A percentile compares a stretch with the other conserved stretches of the same genome.
These are phyloP conservation scores for Heteropelma amictum DNA, from an alignment of 2,888 invertebrate genomes.

Conservation along the genomic window DNA sequence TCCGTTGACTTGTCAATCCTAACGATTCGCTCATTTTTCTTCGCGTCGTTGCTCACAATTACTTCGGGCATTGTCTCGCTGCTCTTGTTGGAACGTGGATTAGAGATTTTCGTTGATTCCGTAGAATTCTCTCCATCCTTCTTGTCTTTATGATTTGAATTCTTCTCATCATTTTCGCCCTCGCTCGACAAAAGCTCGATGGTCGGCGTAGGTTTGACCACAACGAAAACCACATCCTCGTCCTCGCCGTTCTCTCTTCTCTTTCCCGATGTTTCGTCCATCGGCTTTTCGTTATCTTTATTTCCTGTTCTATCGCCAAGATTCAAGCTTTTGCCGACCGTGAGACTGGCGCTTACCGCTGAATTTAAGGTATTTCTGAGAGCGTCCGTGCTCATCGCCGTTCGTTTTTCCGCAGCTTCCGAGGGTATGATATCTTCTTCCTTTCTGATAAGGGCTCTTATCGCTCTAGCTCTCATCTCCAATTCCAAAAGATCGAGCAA, in stretches of 20 bases:
- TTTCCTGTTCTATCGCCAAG: neutral
- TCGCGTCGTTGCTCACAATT: neutral
- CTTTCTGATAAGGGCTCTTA: constrained; percentile 79
- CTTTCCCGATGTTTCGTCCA: constrained; percentile 52
- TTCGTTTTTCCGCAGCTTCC: constrained; percentile 38
- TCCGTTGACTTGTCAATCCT: constrained; percentile 43
- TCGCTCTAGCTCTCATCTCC: constrained; percentile 81
- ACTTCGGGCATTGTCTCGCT: neutral
- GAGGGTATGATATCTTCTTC: constrained; percentile 72
- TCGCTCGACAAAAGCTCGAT: constrained; percentile 75
- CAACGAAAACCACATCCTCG: constrained; percentile 75
- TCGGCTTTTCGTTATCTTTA: neutral
- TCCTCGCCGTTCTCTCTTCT: constrained; percentile 63
- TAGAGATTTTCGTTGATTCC: constrained; percentile 19
- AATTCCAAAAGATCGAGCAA: constrained; percentile 80
- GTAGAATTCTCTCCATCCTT: neutral
- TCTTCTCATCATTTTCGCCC: constrained; percentile 65
- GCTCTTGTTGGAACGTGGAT: constrained; percentile 10
- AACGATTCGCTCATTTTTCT: constrained; percentile 31
- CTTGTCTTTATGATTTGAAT: too few species aligned
- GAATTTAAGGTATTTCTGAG: constrained; percentile 47
- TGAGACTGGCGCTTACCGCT: constrained; percentile 44
- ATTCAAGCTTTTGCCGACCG: constrained; percentile 35
- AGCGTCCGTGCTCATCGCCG: neutral
- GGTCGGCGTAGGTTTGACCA: constrained; percentile 71